Conservation (phyloP, 2,113 vertebrate species). For the Odobenus rosmarus region DNA sequence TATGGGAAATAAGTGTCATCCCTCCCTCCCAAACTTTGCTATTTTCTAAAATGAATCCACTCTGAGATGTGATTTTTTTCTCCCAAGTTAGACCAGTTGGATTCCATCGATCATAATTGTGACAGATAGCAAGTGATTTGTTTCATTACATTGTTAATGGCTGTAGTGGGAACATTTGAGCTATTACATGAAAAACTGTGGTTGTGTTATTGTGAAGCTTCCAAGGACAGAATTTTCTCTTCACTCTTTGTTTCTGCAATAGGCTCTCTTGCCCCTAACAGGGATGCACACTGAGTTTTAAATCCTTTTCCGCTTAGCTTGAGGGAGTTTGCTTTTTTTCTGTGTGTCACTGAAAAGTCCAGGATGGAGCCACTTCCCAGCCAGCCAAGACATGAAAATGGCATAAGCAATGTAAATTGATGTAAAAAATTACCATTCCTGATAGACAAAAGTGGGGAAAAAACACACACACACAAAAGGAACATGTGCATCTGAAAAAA, state of each 20-base stretch:
- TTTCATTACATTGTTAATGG: constrained; percentile 80
- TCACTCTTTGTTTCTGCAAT: constrained; percentile 72
- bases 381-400: constrained; percentile 36
- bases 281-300: constrained; percentile 74
- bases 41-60: constrained; percentile 80
- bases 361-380: constrained; percentile 36
- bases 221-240: constrained; percentile 78
- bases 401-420: neutral
- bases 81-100: constrained; percentile 74
- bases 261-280: constrained; percentile 60
- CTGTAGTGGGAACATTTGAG: constrained; percentile 71
- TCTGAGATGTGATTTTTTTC: constrained; percentile 72
- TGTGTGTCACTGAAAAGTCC: constrained; percentile 70
- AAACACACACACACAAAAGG: neutral
- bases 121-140: constrained; percentile 74
- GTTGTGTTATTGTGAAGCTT: constrained; percentile 64
- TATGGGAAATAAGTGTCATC: constrained; percentile 71
- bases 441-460: neutral
- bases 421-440: constrained; percentile 59
- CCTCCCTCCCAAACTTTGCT: constrained; percentile 51
- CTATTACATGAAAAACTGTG: constrained; percentile 73
- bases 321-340: constrained; percentile 71
- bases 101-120: constrained; percentile 78
- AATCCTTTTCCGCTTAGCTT: constrained; percentile 73
- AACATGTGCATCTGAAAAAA: neutral